Evolutionary conservation across 2,888 invertebrate species (phyloP).

Genomic region (Nomada fabriciana): DNA sequence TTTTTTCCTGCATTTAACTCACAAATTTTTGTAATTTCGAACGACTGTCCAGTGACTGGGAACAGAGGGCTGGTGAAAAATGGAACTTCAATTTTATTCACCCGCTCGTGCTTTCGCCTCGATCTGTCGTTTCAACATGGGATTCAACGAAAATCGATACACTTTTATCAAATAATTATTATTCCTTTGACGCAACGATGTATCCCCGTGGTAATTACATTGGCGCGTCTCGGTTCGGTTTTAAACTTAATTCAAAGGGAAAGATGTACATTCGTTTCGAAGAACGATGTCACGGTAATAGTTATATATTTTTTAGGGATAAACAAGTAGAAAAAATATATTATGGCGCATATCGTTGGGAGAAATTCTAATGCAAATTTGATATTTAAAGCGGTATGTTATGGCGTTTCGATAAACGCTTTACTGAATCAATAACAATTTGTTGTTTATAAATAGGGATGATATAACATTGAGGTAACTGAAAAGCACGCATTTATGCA

Average conservation of each 20-base stretch:
- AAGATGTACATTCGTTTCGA: too few relatives aligned
- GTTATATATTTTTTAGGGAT: too few relatives aligned
- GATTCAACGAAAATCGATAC: background rate
- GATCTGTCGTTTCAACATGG: background rate
- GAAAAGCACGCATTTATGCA: background rate
- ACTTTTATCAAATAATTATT: background rate
- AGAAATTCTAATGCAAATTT: too few relatives aligned
- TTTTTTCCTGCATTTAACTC: conserved; percentile 11
- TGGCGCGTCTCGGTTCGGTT: too few relatives aligned
- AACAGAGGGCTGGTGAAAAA: background rate
- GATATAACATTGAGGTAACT: background rate
- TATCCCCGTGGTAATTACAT: too few relatives aligned
- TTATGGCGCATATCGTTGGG: too few relatives aligned
- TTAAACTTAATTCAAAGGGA: too few relatives aligned
- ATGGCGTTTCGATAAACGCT: background rate
- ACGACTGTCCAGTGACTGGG: background rate
- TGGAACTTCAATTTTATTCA: background rate
- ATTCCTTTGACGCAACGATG: background rate
- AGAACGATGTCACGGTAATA: too few relatives aligned
- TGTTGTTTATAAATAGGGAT: background rate
- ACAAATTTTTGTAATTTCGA: conserved; percentile 12
- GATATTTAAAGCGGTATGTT: too few relatives aligned
- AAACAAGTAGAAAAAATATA: too few relatives aligned
- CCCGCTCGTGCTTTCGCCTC: background rate
- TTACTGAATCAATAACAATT: background rate